Base-by-base conservation (phyloP, 2,888 invertebrate species). In the Desoria tigrina region DNA sequence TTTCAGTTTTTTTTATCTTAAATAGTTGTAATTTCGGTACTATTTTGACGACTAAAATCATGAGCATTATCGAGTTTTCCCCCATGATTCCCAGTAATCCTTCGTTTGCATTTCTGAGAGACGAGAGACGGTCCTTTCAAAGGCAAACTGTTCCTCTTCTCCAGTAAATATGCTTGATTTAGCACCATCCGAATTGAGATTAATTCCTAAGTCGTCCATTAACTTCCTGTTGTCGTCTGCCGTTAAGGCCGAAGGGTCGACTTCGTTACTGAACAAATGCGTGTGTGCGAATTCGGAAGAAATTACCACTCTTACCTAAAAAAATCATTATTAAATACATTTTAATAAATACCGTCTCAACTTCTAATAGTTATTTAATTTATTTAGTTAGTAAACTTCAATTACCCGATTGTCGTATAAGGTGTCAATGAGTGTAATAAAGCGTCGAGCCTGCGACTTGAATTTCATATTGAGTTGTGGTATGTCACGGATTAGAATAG, bases 61-160 rank as follows among this genome's bases (percentile, higher is more conserved):
- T n/a, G n/a, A n/a, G n/a, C n/a, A n/a, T 45, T 45, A 45, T 62
- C 64, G 73, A 9, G 74, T 70, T 27, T 81, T 86, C 56, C 87
- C 86, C 89, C 89, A 90, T 78, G 86, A 86, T 57, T 89, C 86
- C 97, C 97, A 97, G 81, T 99, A 99, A 73, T 90, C 90, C 61
- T 88, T 86, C 0, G 92, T 91, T 81, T 96, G 94, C 98, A 99
- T 99, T 84, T 99, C 95, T 74, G 89, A 87, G 39, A 99, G 85
- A 71, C 99, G 84, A 0, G 98, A 98, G 27, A 95, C 81, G 24
- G 97, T 96, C 63, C 99, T 85, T 77, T 96, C 94, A 79, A 91
- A 95, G 0, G 99, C 98, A 81, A 99, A 99, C 77, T 94, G 82
- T 82, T 99, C 99, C 81, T 99, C 99, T 80, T 94, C 94, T 0